These are phyloP conservation scores for Orthonyx spaldingii DNA, from an alignment of 2,113 vertebrate species.

Conservation along the genomic window DNA sequence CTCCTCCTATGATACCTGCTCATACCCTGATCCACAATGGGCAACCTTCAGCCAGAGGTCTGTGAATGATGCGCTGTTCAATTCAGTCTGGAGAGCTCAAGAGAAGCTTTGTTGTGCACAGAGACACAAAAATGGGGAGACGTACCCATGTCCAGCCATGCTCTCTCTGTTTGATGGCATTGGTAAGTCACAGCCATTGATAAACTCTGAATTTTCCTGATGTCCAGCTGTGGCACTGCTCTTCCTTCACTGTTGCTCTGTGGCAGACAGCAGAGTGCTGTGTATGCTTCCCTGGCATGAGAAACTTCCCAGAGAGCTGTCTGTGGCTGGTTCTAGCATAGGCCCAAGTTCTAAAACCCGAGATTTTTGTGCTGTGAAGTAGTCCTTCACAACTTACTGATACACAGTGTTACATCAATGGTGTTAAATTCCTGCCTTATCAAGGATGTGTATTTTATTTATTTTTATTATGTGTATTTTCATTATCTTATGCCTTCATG, in stretches of 20 bases:
- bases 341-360: background rate
- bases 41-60: background rate
- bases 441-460: background rate
- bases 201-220: background rate
- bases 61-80: accelerated
- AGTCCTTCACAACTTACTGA: background rate
- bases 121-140: background rate
- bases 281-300: background rate
- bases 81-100: background rate
- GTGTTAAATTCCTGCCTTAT: background rate
- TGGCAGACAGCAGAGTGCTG: background rate
- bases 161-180: background rate
- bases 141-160: background rate
- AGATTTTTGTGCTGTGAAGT: background rate
- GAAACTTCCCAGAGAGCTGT: background rate
- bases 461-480: background rate
- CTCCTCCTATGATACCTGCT: background rate
- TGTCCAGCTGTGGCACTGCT: background rate
- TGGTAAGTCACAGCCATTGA: accelerated
- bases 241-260: background rate
- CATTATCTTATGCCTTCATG: background rate
- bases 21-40: background rate
- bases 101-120: background rate
- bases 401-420: background rate
- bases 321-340: background rate